Evolutionary conservation across 1,140 invertebrate genomes (phyloP), one percentile per base, ranked within the genome.

Genomic region (Drosophila saltans): DNA sequence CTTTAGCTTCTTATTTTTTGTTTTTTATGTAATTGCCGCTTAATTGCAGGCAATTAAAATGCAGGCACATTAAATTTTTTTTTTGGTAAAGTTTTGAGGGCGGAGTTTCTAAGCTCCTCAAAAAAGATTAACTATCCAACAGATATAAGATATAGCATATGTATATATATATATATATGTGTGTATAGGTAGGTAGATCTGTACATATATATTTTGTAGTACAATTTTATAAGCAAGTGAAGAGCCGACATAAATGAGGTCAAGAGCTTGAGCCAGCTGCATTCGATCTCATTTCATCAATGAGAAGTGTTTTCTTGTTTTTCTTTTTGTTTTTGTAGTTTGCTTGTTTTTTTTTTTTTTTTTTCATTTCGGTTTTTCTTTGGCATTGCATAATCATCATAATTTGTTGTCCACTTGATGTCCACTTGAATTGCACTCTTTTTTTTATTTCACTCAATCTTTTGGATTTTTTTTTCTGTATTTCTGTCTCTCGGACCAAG

Each of bases 1-100:
- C 69, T 56, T 55, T 65, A 62, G 36, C 40, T 36, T 0, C 21
- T 55, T 55, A 45, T 63, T 79, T 85, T 55, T 36, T 0, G 21
- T 55, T 55, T 63, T 63, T 79, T 85, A 88, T 86, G 82, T 88
- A 52, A 52, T 52, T 52, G 45, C 2, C 3, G 16, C 21, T 80
- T 86, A 86, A 86, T 86, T 86, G 77, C 83, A 56, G 66, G 84
- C 78, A 89, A 88, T 88, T 88, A 88, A 89, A 88, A 83, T 89
- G 84, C 66, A 78, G 72, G 69, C 75, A 66, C 78, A 55, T 78
- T 62, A 66, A 77, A 66, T 63, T 73, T 69, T 6, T 9, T 24
- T 77, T 82, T 71, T 57, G 56, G 45, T 33, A 67, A 66, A 69
- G 80, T 70, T 30, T 33, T 24, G 33, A 30, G 30, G 67, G 48